Evolutionary conservation across 2,888 invertebrate genomes (phyloP).

Genomic region (Opisthograptis luteolata): DNA sequence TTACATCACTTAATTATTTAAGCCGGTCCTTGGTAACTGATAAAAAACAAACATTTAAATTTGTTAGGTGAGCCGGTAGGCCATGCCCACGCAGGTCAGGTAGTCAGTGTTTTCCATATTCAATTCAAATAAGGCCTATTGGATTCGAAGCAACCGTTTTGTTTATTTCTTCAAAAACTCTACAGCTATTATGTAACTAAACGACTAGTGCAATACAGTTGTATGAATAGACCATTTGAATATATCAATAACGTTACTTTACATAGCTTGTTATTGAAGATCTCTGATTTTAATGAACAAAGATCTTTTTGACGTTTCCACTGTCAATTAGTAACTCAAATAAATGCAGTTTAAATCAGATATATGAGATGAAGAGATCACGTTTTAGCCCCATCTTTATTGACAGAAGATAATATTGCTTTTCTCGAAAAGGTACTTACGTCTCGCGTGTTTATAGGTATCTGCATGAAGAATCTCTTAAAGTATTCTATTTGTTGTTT

Average conservation of each 20-base stretch:
- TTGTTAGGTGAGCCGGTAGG: slow-evolving; percentile 48
- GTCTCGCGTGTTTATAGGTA: slow-evolving; percentile 26
- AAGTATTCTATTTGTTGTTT: slow-evolving; percentile 64
- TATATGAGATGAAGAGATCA: slow-evolving; percentile 2
- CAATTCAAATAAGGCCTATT: slow-evolving; percentile 62
- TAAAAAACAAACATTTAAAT: slow-evolving; percentile 57
- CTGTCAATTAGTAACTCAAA: neutral
- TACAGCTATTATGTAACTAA: slow-evolving; percentile 14
- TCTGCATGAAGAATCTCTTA: slow-evolving; percentile 39
- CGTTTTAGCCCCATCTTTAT: slow-evolving; percentile 23
- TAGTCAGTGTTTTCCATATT: slow-evolving; percentile 56
- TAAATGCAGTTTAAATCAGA: neutral
- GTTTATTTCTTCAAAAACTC: slow-evolving; percentile 27
- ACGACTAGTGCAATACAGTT: slow-evolving; percentile 15
- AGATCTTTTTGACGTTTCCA: neutral
- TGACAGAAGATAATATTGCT: slow-evolving; percentile 35
- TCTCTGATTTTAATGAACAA: slow-evolving; percentile 5
- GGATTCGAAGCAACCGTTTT: slow-evolving; percentile 29
- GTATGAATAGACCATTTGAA: slow-evolving; percentile 19
- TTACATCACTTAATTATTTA: slow-evolving; percentile 45
- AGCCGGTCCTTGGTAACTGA: slow-evolving; percentile 45
- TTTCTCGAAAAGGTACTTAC: slow-evolving; percentile 28
- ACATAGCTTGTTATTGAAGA: neutral
- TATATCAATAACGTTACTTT: slow-evolving; percentile 6
- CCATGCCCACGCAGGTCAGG: slow-evolving; percentile 52